Evolutionary conservation across 1,140 invertebrate species (phyloP), one percentile per base, ranked within the genome.

Genomic region (Philopotamus ludificatus): DNA sequence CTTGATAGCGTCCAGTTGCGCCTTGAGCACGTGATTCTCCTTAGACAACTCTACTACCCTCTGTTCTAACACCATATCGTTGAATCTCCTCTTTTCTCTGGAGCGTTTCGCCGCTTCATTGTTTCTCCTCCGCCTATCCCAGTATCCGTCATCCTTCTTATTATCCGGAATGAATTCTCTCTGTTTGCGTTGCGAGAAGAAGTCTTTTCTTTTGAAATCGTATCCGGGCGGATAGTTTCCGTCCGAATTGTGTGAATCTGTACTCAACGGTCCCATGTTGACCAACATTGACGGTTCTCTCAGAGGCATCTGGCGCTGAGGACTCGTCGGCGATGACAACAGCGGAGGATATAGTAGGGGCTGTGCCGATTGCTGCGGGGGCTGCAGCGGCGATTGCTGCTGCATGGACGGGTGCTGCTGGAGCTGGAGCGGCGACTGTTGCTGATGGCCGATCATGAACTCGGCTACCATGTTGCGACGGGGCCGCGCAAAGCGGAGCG

Each of bases 121-220:
- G 79, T 98, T 98, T 25, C 95, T 85, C 41, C 94, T 83, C 41
- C 96, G 83, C 23, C 95, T 84, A 77, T 98, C 95, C 96, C 96
- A 99, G 78, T 99, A 98, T 71, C 90, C 93, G 71, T 97, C 93
- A 73, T 99, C 95, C 76, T 98, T 99, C 73, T 95, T 96, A 75
- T 89, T 94, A 72, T 98, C 95, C 0, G 95, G 95, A 54, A 97
- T 97, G 77, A 98, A 98, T 74, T 97, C 95, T 1, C 95, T 84
- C 74, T 97, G 94, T 73, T 97, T 97, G 58, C 95, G 84, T 72
- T 94, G 92, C 12, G 89, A 86, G 74, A 92, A 91, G 63, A 92
- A 82, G 49, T 92, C 89, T 73, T 91, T 91, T 65, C 88, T 79
- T 70, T 87, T 85, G 70, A 86, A 81, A 59, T 88, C 80, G 60